Conservation (phyloP, 2,888 invertebrate species). For the Acronicta leporina region DNA sequence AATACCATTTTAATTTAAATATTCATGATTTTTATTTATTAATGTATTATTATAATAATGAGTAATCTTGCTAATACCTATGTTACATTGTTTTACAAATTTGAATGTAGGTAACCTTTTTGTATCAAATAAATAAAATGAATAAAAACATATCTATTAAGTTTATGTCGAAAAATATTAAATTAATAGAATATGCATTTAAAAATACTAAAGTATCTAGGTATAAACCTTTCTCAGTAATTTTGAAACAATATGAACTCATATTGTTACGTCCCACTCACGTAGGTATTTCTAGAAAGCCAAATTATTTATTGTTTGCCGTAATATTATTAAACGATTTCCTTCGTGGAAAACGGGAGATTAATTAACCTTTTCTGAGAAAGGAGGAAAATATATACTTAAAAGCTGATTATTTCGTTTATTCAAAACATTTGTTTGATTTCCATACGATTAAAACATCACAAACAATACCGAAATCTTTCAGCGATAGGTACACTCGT, state of each 20-base stretch:
- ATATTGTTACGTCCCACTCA: neutral
- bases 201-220: no score
- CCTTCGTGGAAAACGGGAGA: slow-evolving; percentile 7
- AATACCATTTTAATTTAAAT: no score
- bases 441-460: slow-evolving; percentile 19
- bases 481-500: slow-evolving; percentile 19
- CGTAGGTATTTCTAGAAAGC: slow-evolving; percentile 13
- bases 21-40: no score
- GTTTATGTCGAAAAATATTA: no score
- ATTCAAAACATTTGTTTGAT: slow-evolving; percentile 24
- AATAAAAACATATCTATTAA: no score
- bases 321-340: slow-evolving; percentile 14
- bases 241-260: neutral
- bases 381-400: slow-evolving; percentile 15
- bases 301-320: slow-evolving; percentile 19
- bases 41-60: no score
- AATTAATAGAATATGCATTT: no score
- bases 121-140: no score
- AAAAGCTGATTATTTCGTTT: slow-evolving; percentile 9
- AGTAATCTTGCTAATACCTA: no score
- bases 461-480: slow-evolving; percentile 20
- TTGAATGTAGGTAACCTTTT: no score
- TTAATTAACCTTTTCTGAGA: slow-evolving; percentile 28
- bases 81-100: no score
- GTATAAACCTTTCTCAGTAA: no score